Percentiles rank a stretch among this genome's conserved stretches.
These are phyloP conservation scores for Ovis canadensis DNA, from an alignment of 2,113 vertebrate species.

Conservation along the genomic window DNA sequence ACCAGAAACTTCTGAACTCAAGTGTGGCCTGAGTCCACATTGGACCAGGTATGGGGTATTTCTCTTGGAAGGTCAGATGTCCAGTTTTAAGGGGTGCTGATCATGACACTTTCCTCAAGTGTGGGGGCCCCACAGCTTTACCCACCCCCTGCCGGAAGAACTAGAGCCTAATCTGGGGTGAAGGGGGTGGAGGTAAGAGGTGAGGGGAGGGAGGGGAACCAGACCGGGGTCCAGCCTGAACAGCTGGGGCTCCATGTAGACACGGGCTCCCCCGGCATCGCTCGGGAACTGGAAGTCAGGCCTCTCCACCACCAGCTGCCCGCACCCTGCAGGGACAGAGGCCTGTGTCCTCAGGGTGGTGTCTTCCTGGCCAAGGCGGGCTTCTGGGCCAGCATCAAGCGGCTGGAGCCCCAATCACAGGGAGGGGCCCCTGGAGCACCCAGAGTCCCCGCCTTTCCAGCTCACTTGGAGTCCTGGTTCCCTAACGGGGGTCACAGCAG, in stretches of 20 bases:
- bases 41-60: background rate
- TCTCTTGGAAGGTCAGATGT: too few relatives aligned
- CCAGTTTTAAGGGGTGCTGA: too few relatives aligned
- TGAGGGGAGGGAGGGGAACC: too few relatives aligned
- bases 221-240: background rate
- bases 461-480: accelerated
- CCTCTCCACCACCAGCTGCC: background rate
- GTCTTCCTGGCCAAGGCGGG: background rate
- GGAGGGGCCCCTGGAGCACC: background rate
- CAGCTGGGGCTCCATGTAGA: background rate
- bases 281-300: background rate
- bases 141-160: background rate
- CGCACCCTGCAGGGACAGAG: accelerated
- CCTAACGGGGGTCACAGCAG: background rate
- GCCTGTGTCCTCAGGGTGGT: too few relatives aligned
- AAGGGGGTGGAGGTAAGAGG: too few relatives aligned
- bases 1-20: background rate
- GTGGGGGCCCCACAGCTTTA: accelerated
- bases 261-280: accelerated
- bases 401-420: accelerated
- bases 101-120: accelerated
- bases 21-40: background rate
- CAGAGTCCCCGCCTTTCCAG: too few relatives aligned
- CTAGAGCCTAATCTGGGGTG: background rate
- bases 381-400: background rate